These are phyloP conservation scores for Brenthis ino DNA, from an alignment of 2,888 invertebrate genomes.

Conservation along the genomic window DNA sequence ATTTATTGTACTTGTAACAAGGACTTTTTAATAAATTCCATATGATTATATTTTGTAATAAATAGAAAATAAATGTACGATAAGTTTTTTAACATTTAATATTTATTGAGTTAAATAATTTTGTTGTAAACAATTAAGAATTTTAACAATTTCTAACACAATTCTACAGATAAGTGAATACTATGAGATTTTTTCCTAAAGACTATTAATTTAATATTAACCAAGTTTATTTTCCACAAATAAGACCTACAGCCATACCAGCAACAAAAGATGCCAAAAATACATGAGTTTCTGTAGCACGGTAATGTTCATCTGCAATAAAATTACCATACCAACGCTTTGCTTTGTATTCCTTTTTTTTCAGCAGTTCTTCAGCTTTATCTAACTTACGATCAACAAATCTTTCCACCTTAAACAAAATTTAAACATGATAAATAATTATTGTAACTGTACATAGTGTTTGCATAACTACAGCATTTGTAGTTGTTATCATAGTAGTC, in stretches of 20 bases:
- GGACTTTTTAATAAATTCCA: too few relatives aligned
- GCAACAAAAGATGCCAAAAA: conserved; percentile 91
- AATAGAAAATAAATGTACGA: too few relatives aligned
- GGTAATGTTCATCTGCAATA: conserved; percentile 85
- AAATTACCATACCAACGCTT: conserved; percentile 89
- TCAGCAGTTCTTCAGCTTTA: conserved; percentile 88
- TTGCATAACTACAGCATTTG: too few relatives aligned
- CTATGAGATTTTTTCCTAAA: conserved; percentile 4
- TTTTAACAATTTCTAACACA: conserved; percentile 11
- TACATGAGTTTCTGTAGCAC: conserved; percentile 89
- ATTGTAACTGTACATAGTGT: neutral
- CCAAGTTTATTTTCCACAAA: conserved; percentile 69
- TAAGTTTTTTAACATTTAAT: neutral
- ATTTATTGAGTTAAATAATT: conserved; percentile 16
- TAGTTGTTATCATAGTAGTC: too few relatives aligned
- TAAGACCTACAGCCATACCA: conserved; percentile 88
- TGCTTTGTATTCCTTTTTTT: conserved; percentile 86
- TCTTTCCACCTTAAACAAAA: conserved; percentile 86
- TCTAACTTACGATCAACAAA: conserved; percentile 91
- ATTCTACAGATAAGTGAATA: conserved; percentile 14
- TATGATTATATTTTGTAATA: too few relatives aligned
- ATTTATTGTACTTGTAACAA: too few relatives aligned
- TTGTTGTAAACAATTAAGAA: conserved; percentile 27
- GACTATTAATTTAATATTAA: neutral
- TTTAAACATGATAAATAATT: conserved; percentile 9